Conservation (phyloP, 2,113 vertebrate species). For the Phrynocephalus versicolor region DNA sequence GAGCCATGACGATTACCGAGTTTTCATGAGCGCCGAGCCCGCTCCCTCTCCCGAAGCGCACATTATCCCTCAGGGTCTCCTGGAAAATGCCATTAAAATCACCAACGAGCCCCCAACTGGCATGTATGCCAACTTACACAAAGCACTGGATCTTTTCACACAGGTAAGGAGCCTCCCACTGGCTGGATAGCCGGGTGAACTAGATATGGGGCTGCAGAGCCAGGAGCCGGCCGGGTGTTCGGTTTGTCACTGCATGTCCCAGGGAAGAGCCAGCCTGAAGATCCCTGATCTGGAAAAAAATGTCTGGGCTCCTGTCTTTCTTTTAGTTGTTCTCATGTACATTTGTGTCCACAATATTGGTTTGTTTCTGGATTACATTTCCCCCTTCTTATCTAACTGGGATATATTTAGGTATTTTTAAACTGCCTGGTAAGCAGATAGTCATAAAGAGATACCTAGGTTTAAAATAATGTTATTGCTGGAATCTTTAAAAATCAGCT, state of each 20-base stretch:
- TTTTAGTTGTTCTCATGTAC: background rate
- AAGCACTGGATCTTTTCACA: conserved; percentile 77
- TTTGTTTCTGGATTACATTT: no score
- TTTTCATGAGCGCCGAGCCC: conserved; percentile 76
- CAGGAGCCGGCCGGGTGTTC: no score
- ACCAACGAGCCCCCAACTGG: conserved; percentile 76
- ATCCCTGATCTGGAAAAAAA: background rate
- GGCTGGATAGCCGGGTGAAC: no score
- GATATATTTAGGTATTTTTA: no score
- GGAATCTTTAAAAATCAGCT: no score
- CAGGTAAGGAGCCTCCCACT: conserved; percentile 64
- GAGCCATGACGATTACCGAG: conserved; percentile 69
- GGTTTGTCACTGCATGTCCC: no score
- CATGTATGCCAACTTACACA: conserved; percentile 78
- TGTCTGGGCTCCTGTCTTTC: background rate
- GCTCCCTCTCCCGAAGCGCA: conserved; percentile 67
- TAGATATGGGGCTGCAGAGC: no score
- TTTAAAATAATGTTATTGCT: no score
- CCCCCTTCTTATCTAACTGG: no score
- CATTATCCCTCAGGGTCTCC: conserved; percentile 79
- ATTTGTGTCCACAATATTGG: background rate
- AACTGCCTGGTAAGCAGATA: no score
- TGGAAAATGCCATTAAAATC: conserved; percentile 80
- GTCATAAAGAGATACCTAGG: no score
- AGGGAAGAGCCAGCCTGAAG: no score